Percentiles rank a stretch among this genome's conserved stretches.
Evolutionary conservation across 2,113 vertebrate species (phyloP).

Genomic region (Progne subis): DNA sequence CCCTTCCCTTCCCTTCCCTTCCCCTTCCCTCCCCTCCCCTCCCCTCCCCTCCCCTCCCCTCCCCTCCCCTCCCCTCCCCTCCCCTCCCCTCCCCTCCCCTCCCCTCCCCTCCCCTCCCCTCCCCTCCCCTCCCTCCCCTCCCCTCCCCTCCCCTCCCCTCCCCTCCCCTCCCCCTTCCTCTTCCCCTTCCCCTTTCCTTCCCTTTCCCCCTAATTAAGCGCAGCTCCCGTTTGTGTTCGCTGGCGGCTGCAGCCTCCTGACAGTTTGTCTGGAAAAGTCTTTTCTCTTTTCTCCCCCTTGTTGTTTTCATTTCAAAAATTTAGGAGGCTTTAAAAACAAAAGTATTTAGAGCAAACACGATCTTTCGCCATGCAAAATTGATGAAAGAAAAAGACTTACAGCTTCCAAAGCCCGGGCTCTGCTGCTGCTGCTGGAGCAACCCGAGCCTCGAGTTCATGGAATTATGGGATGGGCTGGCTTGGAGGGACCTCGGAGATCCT

Average conservation of each 20-base stretch:
- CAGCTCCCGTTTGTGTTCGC: constrained; percentile 43
- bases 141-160: no score
- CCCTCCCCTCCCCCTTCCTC: no score
- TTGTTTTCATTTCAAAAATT: constrained; percentile 63
- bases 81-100: no score
- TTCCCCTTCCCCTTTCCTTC: background rate
- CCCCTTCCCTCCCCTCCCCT: no score
- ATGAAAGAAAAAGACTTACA: constrained; percentile 46
- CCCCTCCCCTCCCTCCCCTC: no score
- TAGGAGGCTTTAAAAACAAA: constrained; percentile 67
- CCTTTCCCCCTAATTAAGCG: constrained; percentile 52
- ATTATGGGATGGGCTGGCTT: background rate
- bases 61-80: no score
- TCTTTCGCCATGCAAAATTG: constrained; percentile 44
- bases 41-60: no score
- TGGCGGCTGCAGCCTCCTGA: constrained; percentile 64
- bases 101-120: no score
- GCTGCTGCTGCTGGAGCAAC: background rate
- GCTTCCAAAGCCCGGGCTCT: background rate
- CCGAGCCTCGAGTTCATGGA: background rate
- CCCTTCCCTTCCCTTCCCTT: background rate
- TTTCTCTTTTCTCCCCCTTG: background rate
- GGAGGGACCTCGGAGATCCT: background rate
- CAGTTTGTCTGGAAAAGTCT: constrained; percentile 68
- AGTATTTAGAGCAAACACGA: constrained; percentile 50